Base-by-base conservation (phyloP, 64 coral and sea anemone genomes). In the Pocillopora verrucosa region DNA sequence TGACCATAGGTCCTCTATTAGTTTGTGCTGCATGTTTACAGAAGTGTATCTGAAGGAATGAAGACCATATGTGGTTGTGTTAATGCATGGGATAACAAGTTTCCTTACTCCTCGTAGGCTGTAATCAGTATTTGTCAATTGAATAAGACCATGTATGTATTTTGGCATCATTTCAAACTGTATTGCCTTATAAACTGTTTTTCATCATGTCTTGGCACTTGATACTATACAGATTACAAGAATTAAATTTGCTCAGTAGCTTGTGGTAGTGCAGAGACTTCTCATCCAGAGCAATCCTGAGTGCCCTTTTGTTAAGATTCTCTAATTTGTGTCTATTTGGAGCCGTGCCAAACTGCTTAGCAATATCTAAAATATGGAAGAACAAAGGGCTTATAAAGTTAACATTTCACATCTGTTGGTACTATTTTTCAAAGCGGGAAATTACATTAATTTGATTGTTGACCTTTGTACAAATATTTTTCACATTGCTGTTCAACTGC, bases 261-360 rank as follows among this genome's bases (percentile, higher is more conserved):
- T 45, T 37, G 35, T 76, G 36, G 36, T 76, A 76, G 36, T 51
- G 35, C 36, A 76, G 74, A 76, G 36, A 51, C 15, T 76, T 76
- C 74, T 89, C 75, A 16, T 61, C 15, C 11, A 51, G 13, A 76
- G 45, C 74, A 41, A 76, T 76, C 74, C 36, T 76, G 36, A 79
- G 60, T 36, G 36, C 61, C 25, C 19, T 14, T 89, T 77, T 76
- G 61, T 79, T 67, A 58, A 89, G 75, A 16, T 76, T 51, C 41
- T 60, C 78, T 73, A 81, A 72, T 80, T 90, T 90, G 14, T 81
- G 17, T 16, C 75, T 58, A 90, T 90, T 90, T 68, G 77, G 61
- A 56, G 62, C 62, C 36, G 20, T 19, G 64, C 77, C 88, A 90
- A 68, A 81, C 88, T 72, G 25, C 5, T 22, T 62, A 81, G n/a